phyloP scores from a whole-genome alignment of 2,888 invertebrate genomes.

The Ichneumoninae sp. region DNA sequence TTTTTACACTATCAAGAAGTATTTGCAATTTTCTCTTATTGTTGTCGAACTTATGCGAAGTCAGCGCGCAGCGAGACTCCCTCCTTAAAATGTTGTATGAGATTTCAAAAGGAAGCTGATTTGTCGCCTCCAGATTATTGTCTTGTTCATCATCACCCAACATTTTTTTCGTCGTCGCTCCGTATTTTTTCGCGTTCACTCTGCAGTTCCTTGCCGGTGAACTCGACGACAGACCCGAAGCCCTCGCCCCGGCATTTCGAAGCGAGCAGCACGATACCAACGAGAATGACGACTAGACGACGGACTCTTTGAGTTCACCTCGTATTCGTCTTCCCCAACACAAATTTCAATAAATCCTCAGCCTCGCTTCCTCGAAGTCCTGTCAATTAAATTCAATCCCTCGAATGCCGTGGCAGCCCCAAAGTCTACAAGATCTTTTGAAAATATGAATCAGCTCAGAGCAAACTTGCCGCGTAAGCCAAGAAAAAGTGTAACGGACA shows the following conservation, averaged over 20 bases:
- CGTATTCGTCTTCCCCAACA: too few relatives aligned
- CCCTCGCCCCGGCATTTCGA: neutral
- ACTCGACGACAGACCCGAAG: neutral
- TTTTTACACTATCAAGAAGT: too few relatives aligned
- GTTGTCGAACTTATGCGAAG: too few relatives aligned
- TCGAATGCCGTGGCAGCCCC: neutral
- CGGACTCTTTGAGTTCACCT: neutral
- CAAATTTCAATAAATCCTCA: neutral
- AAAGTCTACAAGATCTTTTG: neutral
- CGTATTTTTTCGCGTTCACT: neutral
- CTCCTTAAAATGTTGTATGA: too few relatives aligned
- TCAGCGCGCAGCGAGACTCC: too few relatives aligned
- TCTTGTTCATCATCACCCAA: neutral
- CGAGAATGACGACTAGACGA: conserved; percentile 2
- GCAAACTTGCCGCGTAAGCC: neutral
- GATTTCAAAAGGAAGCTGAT: too few relatives aligned
- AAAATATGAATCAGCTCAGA: neutral
- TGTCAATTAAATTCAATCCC: neutral
- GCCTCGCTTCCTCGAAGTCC: neutral
- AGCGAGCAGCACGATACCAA: neutral
- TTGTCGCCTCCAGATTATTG: neutral
- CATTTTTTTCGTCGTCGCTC: neutral
- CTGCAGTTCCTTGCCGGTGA: neutral
- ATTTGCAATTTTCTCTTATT: too few relatives aligned
- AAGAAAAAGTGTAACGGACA: neutral